Base-by-base conservation (phyloP, 2,888 invertebrate species). In the Tetragnatha montana region DNA sequence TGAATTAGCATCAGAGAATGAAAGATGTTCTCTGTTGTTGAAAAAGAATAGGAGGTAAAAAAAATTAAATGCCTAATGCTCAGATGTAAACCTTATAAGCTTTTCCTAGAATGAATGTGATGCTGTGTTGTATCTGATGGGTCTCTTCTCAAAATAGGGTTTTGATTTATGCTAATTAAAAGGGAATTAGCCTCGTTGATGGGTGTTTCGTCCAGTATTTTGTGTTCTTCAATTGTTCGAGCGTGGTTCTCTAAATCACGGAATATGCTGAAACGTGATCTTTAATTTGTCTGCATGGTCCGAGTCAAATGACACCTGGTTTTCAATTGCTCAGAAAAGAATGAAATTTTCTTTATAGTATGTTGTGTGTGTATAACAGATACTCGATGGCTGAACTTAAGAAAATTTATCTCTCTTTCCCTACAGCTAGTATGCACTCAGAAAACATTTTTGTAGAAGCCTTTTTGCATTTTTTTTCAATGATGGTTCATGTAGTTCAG, bases 101-200 rank as follows among this genome's bases (percentile, higher is more conserved):
- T 60, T 60, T 60, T 60, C 12, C 14, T 7, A 10, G 17, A 60
- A 60, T 60, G 60, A 60, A 60, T 60, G 60, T 60, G 4, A 17
- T 60, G 60, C 60, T 35, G 35, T 35, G 35, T 35, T 35, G 35
- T 35, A 35, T 35, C 35, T 35, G 35, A 35, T 35, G 35, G 35
- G 35, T 35, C 35, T 35, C 35, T 35, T 60, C 60, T 60, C 17
- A 17, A 60, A 60, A 60, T 60, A 60, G 60, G 12, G 60, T 12
- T 12, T 60, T 60, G 60, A 60, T 78, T 78, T 78, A 78, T 78
- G 60, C 22, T 60, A 78, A 78, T 78, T 78, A 78, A 60, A 21
- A 60, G 60, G 17, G 60, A 68, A 60, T 78, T 78, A 78, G 60
- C 51, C 60, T 12, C 12, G 22, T 60, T 68, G 22, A 60, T 12